Percentiles rank a stretch among this genome's conserved stretches.
Evolutionary conservation across 2,113 vertebrate species (phyloP).

Genomic region (Saccopteryx bilineata): DNA sequence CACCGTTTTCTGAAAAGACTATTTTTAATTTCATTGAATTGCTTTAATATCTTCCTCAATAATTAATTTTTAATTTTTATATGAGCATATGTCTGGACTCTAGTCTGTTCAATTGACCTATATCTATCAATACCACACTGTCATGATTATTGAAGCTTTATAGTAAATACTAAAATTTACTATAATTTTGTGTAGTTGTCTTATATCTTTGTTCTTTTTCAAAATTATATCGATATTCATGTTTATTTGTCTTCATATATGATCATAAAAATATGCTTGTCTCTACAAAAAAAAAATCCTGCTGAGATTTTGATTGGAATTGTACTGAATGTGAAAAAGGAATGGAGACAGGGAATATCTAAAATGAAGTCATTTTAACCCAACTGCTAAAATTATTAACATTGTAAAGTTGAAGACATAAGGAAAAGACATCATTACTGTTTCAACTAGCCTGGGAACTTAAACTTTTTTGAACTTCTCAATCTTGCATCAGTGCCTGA

Average conservation of each 20-base stretch:
- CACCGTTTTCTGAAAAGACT: neutral
- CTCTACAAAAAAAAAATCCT: slow-evolving; percentile 1
- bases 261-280: neutral
- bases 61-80: neutral
- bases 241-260: neutral
- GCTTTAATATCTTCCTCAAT: neutral
- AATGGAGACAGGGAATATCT: neutral
- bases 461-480: neutral
- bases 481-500: neutral
- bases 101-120: neutral
- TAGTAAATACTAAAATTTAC: neutral
- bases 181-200: neutral
- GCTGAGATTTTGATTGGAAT: slow-evolving; percentile 29
- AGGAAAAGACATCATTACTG: neutral
- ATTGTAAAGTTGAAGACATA: neutral
- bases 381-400: neutral
- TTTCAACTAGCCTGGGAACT: neutral
- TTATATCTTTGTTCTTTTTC: neutral
- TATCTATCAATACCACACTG: neutral
- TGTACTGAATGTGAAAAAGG: neutral
- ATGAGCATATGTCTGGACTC: neutral
- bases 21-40: neutral
- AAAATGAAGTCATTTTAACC: neutral
- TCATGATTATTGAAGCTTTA: neutral
- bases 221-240: neutral